Conservation (phyloP, 1,140 invertebrate genomes). For the Trachymyrmex cornetzi region DNA sequence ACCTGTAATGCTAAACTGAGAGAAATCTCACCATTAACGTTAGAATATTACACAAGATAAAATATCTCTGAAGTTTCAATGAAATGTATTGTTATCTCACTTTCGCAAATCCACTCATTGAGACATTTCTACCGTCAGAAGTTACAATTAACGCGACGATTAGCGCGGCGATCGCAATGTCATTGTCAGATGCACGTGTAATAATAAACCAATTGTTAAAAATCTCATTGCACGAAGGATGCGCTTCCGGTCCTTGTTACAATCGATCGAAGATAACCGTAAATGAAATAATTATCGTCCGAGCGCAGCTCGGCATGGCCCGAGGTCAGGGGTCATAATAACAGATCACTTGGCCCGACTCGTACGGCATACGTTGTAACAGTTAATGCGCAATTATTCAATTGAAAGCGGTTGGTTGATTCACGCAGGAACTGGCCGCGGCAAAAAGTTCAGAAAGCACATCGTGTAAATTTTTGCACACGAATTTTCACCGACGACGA, state of each 20-base stretch:
- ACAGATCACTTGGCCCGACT: conserved; percentile 57
- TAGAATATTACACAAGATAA: background rate
- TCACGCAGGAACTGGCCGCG: conserved; percentile 53
- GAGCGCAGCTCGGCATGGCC: background rate
- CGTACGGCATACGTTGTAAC: conserved; percentile 64
- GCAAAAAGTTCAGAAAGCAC: conserved; percentile 63
- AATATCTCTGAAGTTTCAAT: conserved; percentile 15
- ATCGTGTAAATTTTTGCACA: background rate
- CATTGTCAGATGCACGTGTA: background rate
- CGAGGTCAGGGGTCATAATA: conserved; percentile 71
- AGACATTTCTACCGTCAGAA: background rate
- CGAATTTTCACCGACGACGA: background rate
- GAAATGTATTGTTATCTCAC: background rate
- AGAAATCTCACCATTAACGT: background rate
- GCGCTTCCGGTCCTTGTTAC: background rate
- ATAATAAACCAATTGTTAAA: background rate
- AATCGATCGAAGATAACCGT: conserved; percentile 46
- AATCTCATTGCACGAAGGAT: conserved; percentile 5
- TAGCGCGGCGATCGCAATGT: background rate
- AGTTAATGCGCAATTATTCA: conserved; percentile 74
- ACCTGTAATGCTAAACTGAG: background rate
- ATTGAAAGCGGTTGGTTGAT: conserved; percentile 70
- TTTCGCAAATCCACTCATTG: background rate
- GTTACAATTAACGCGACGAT: background rate
- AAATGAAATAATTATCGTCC: conserved; percentile 66